A percentile compares a stretch with the other conserved stretches of the same genome.
phyloP scores from a whole-genome alignment of 2,888 invertebrate genomes.

The Drosophila mayaguana region DNA sequence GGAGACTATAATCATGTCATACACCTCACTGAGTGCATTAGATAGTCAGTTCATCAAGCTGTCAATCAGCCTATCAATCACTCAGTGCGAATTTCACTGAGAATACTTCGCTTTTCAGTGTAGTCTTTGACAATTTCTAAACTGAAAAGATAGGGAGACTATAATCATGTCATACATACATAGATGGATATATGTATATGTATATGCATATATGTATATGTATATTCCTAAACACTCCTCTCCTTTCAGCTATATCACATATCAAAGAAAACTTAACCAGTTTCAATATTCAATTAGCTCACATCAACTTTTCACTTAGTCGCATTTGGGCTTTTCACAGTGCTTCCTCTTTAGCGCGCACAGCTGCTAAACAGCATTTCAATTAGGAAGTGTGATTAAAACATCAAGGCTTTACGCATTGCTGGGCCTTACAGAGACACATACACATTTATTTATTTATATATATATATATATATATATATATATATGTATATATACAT shows the following conservation, averaged over 20 bases:
- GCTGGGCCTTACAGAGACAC: neutral
- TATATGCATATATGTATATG: neutral
- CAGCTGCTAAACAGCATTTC: slow-evolving; percentile 44
- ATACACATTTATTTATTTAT: neutral
- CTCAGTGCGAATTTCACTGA: neutral
- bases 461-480: neutral
- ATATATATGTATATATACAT: neutral
- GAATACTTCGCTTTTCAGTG: neutral
- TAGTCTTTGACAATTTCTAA: neutral
- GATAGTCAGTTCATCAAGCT: neutral
- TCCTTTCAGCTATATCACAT: slow-evolving; percentile 1
- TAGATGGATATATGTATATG: neutral
- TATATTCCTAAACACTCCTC: too few species aligned
- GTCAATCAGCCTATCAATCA: slow-evolving; percentile 2
- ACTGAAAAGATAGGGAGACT: neutral
- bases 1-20: neutral
- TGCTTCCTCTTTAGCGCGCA: neutral
- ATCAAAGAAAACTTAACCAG: neutral
- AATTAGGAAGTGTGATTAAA: slow-evolving; percentile 49
- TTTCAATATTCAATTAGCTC: slow-evolving; percentile 19
- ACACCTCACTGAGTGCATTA: too few species aligned
- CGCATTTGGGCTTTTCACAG: neutral
- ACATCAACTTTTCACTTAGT: slow-evolving; percentile 7
- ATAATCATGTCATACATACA: neutral
- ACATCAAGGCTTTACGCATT: slow-evolving; percentile 28